A percentile compares a stretch with the other conserved stretches of the same genome.
Evolutionary conservation across 2,888 invertebrate species (phyloP).

Genomic region (Iphiclides podalirius): DNA sequence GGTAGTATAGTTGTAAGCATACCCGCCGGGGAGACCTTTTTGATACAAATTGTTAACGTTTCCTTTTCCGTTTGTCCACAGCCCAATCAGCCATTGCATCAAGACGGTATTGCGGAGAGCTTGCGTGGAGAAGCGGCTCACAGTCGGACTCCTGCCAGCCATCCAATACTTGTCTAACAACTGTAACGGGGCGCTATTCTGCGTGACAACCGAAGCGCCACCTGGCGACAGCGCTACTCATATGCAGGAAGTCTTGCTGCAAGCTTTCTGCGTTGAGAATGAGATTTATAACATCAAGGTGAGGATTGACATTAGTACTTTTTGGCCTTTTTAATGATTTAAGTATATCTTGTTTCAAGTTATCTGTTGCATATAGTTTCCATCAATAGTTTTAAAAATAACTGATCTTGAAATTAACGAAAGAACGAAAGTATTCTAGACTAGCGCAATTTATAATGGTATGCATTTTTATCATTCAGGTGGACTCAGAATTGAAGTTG

Average conservation of each 20-base stretch:
- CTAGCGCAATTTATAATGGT: too few species aligned
- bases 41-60: too few species aligned
- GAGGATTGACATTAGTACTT: slow-evolving; percentile 25
- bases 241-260: slow-evolving; percentile 87
- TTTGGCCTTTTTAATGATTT: too few species aligned
- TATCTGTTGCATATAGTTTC: too few species aligned
- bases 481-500: slow-evolving; percentile 77
- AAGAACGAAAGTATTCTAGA: too few species aligned
- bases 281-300: slow-evolving; percentile 88
- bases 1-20: slow-evolving; percentile 81
- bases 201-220: slow-evolving; percentile 83
- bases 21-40: slow-evolving; percentile 56
- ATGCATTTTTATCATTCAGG: too few species aligned
- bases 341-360: too few species aligned
- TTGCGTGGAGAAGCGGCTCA: slow-evolving; percentile 78
- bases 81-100: slow-evolving; percentile 73
- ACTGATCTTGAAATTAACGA: too few species aligned
- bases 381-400: too few species aligned
- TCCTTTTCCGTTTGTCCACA: slow-evolving; percentile 56
- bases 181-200: slow-evolving; percentile 83
- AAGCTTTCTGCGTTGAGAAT: slow-evolving; percentile 89
- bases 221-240: slow-evolving; percentile 87
- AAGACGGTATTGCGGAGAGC: slow-evolving; percentile 77
- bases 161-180: slow-evolving; percentile 80
- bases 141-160: slow-evolving; percentile 83